phyloP scores from a whole-genome alignment of 2,888 invertebrate species.

The Sthenelais limicola region DNA sequence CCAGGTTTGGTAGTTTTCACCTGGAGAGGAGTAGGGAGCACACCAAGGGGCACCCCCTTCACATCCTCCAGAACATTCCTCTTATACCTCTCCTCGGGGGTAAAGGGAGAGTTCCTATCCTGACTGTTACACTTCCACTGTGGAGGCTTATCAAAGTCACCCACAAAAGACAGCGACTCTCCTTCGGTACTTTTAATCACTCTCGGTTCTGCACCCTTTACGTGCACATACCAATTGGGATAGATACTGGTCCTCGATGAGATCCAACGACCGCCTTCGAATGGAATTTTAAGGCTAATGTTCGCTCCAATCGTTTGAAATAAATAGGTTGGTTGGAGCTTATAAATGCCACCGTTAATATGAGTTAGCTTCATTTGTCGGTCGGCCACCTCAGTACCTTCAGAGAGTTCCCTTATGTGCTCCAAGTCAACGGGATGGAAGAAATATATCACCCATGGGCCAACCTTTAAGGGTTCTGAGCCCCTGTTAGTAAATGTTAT shows the following conservation, averaged over 20 bases:
- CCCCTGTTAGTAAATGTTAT: constrained; percentile 57
- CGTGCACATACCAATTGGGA: constrained; percentile 59
- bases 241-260: constrained; percentile 54
- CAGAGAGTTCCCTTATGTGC: not conserved
- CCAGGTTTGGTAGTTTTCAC: not conserved
- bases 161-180: constrained; percentile 53
- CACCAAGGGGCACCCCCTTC: not conserved
- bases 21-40: constrained; percentile 16
- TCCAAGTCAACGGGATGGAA: constrained; percentile 51
- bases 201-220: constrained; percentile 49
- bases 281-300: constrained; percentile 45
- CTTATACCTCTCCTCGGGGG: constrained; percentile 16
- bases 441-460: constrained; percentile 56
- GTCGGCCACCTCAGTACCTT: constrained; percentile 46
- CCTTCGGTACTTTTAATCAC: constrained; percentile 54
- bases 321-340: constrained; percentile 46
- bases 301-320: constrained; percentile 49
- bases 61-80: constrained; percentile 23
- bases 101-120: constrained; percentile 15
- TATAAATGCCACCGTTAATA: constrained; percentile 55
- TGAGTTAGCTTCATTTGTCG: constrained; percentile 51
- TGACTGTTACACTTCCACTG: constrained; percentile 27
- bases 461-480: constrained; percentile 45
- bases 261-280: constrained; percentile 49
- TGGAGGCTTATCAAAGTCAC: constrained; percentile 8